Percentiles rank a stretch among this genome's conserved stretches.
Conservation (phyloP, 1,140 invertebrate species). For the Anadara kagoshimensis region DNA sequence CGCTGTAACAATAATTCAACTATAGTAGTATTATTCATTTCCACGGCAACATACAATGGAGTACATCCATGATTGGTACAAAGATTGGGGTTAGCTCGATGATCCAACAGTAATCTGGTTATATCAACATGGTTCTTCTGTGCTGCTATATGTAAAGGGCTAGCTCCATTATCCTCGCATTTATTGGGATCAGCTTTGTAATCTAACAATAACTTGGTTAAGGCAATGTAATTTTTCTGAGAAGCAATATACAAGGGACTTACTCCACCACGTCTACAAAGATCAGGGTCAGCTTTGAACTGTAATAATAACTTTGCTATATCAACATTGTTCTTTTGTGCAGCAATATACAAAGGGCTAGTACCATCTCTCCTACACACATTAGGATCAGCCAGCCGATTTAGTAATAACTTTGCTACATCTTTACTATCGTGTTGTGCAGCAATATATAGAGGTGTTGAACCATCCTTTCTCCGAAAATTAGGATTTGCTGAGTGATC, state of each 20-base stretch:
- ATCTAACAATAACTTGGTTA: constrained; percentile 4
- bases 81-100: constrained; percentile 26
- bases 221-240: background rate
- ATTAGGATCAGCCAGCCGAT: constrained; percentile 12
- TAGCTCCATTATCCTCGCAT: constrained; percentile 14
- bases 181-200: background rate
- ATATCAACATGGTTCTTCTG: constrained; percentile 31
- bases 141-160: constrained; percentile 30
- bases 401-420: constrained; percentile 1
- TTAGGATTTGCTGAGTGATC: background rate
- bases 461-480: background rate
- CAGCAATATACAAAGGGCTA: constrained; percentile 8
- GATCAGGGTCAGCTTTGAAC: constrained; percentile 3
- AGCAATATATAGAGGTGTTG: constrained; percentile 2
- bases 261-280: background rate
- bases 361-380: background rate
- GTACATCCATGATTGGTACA: constrained; percentile 29
- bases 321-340: background rate
- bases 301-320: background rate
- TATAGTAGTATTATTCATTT: constrained; percentile 6
- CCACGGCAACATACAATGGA: constrained; percentile 38
- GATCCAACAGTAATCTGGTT: constrained; percentile 20
- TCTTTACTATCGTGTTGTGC: background rate
- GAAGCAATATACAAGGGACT: constrained; percentile 16
- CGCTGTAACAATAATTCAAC: background rate